These are phyloP conservation scores for Meganola albula DNA, from an alignment of 2,888 invertebrate species.

Conservation along the genomic window DNA sequence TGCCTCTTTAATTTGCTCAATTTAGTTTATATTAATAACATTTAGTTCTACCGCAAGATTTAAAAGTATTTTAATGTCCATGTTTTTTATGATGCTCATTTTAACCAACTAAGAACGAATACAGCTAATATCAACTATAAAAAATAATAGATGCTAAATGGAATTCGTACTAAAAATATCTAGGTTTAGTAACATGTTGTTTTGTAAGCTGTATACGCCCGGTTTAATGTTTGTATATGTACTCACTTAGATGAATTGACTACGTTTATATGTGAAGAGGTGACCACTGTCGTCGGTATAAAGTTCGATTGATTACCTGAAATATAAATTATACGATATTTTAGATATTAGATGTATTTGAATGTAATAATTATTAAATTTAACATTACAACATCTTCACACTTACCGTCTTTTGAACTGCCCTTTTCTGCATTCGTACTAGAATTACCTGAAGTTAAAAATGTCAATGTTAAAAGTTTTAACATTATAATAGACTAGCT, in stretches of 20 bases:
- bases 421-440: conserved; percentile 71
- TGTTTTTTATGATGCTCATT: too few relatives aligned
- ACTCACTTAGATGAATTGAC: conserved; percentile 75
- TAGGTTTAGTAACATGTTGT: conserved; percentile 1
- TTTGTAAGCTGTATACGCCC: conserved; percentile 22
- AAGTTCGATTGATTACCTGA: conserved; percentile 72
- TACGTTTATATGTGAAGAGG: conserved; percentile 74
- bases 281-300: conserved; percentile 74
- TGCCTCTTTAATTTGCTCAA: too few relatives aligned
- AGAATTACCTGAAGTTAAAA: conserved; percentile 57
- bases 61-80: too few relatives aligned
- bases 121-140: conserved; percentile 22
- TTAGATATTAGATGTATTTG: conserved; percentile 1
- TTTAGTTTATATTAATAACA: too few relatives aligned
- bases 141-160: too few relatives aligned
- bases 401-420: conserved; percentile 71
- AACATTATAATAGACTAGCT: background rate
- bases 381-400: background rate
- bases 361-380: conserved; percentile 4
- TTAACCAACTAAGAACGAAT: conserved; percentile 20
- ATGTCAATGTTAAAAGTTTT: background rate
- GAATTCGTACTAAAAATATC: too few relatives aligned
- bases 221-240: conserved; percentile 17
- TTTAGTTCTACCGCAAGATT: too few relatives aligned
- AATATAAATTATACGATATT: conserved; percentile 22